A percentile compares a stretch with the other conserved stretches of the same genome.
phyloP scores from a whole-genome alignment of 1,140 invertebrate species.

The Leptoteleia sp. region DNA sequence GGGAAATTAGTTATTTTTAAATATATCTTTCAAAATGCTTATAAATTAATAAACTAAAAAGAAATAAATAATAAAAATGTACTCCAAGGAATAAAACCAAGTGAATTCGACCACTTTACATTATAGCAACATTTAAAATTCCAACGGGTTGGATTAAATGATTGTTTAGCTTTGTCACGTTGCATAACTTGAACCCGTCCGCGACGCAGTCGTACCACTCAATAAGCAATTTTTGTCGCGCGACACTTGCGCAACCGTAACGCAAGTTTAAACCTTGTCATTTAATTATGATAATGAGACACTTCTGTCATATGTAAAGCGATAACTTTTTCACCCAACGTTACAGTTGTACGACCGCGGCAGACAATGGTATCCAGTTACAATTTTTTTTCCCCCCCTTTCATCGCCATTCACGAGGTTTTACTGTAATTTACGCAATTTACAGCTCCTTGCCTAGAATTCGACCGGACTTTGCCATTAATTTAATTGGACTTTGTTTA shows the following conservation, averaged over 20 bases:
- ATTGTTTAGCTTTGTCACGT: slow-evolving; percentile 17
- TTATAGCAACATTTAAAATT: no score
- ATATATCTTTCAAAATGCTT: no score
- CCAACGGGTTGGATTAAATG: no score
- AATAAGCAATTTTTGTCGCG: neutral
- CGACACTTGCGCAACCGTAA: slow-evolving; percentile 9
- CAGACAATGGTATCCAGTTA: neutral
- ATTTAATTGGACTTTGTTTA: slow-evolving; percentile 11
- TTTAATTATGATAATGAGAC: slow-evolving; percentile 32
- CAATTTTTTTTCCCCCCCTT: slow-evolving; percentile 28
- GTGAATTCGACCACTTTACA: no score
- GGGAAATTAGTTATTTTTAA: no score
- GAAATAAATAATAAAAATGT: no score
- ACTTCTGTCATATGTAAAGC: slow-evolving; percentile 9
- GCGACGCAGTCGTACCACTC: neutral
- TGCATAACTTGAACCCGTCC: slow-evolving; percentile 11
- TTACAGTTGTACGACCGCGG: neutral
- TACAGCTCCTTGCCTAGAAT: slow-evolving; percentile 19
- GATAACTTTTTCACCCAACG: slow-evolving; percentile 10
- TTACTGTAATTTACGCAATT: slow-evolving; percentile 36
- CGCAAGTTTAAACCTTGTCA: slow-evolving; percentile 12
- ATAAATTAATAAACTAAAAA: no score
- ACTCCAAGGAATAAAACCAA: no score
- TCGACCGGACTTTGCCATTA: slow-evolving; percentile 15
- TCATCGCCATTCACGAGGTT: slow-evolving; percentile 20